Conservation (phyloP, 2,113 vertebrate genomes). For the Drymodes brunneopygia region DNA sequence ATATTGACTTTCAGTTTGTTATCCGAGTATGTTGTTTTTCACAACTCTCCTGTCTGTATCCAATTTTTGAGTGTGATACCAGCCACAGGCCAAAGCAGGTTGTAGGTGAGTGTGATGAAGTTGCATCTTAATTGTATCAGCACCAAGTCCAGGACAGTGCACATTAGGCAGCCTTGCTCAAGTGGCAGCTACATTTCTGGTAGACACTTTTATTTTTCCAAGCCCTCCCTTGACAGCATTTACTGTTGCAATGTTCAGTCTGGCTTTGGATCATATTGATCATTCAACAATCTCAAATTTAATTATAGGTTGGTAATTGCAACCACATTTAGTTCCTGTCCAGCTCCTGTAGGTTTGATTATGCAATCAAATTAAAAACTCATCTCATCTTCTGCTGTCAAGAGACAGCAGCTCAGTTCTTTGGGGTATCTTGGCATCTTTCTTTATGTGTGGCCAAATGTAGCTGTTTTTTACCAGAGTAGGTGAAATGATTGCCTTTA, state of each 20-base stretch:
- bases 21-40: background rate
- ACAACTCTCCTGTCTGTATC: background rate
- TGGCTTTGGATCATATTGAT: background rate
- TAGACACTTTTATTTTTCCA: background rate
- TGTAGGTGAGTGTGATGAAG: background rate
- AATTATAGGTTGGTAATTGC: slow-evolving; percentile 4
- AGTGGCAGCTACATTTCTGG: background rate
- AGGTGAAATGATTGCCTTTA: background rate
- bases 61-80: background rate
- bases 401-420: background rate
- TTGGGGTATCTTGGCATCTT: background rate
- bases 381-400: background rate
- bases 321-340: background rate
- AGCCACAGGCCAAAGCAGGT: background rate
- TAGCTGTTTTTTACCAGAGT: background rate
- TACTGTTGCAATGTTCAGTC: background rate
- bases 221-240: background rate
- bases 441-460: background rate
- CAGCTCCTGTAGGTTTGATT: background rate
- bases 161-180: background rate
- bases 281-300: background rate
- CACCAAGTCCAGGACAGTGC: background rate
- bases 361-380: slow-evolving; percentile 6
- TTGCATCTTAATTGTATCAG: background rate
- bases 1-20: background rate